phyloP scores from a whole-genome alignment of 2,797 vertebrate species.

The Typhlichthys subterraneus region DNA sequence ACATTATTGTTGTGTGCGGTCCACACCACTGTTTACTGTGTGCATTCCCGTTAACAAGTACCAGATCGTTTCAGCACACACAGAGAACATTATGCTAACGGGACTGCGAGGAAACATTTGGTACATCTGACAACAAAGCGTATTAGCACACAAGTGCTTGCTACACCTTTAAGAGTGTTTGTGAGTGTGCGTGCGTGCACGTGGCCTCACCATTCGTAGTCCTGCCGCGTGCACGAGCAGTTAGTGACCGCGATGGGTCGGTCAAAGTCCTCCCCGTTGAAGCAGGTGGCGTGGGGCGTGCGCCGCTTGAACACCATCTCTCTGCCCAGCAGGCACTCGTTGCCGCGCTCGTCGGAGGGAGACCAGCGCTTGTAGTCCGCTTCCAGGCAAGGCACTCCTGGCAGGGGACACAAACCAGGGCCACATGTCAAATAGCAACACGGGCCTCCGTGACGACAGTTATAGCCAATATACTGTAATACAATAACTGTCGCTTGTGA shows the following conservation, averaged over 20 bases:
- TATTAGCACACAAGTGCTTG: too few species aligned
- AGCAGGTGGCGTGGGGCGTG: slow-evolving; percentile 93
- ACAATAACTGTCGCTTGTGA: too few species aligned
- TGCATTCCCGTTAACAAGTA: too few species aligned
- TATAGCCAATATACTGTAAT: too few species aligned
- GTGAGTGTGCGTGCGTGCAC: background rate
- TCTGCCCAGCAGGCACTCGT: slow-evolving; percentile 90
- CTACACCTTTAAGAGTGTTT: background rate
- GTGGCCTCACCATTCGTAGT: slow-evolving; percentile 90
- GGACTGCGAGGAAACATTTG: too few species aligned
- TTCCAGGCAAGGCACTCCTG: slow-evolving; percentile 92
- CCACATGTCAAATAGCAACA: background rate
- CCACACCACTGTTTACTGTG: too few species aligned
- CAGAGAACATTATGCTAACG: too few species aligned
- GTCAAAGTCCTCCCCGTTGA: slow-evolving; percentile 97
- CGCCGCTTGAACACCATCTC: slow-evolving; percentile 92
- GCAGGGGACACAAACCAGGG: background rate
- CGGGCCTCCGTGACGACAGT: too few species aligned
- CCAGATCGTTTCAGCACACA: too few species aligned
- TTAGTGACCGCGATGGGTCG: slow-evolving; percentile 89
- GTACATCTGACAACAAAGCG: too few species aligned
- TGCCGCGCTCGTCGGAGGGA: slow-evolving; percentile 92
- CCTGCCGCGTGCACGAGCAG: slow-evolving; percentile 95
- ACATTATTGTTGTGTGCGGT: too few species aligned
- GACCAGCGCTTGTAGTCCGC: slow-evolving; percentile 98